phyloP scores from a whole-genome alignment of 2,888 invertebrate species.

The Meloe dianella region DNA sequence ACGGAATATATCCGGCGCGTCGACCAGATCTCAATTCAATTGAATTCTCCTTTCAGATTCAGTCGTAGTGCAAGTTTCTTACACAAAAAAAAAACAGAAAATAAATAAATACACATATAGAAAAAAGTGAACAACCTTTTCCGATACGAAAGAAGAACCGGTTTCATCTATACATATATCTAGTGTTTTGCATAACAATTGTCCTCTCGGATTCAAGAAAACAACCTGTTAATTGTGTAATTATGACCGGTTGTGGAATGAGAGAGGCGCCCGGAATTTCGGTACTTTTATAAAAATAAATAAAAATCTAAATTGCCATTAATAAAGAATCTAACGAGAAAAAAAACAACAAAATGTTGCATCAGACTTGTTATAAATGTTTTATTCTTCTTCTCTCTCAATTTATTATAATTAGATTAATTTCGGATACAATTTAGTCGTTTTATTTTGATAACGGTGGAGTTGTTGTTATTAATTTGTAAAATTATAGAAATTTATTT shows the following conservation, averaged over 20 bases:
- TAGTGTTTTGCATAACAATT: slow-evolving; percentile 59
- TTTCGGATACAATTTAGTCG: neutral
- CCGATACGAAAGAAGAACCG: slow-evolving; percentile 48
- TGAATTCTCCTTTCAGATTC: neutral
- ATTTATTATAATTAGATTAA: neutral
- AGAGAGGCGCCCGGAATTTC: slow-evolving; percentile 9
- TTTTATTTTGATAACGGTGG: neutral
- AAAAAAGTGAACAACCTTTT: slow-evolving; percentile 59
- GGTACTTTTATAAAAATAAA: neutral
- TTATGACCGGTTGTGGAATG: slow-evolving; percentile 40
- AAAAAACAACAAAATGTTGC: slow-evolving; percentile 1
- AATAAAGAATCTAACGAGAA: neutral
- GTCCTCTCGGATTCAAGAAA: slow-evolving; percentile 54
- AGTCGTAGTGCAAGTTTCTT: neutral
- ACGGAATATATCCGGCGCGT: neutral
- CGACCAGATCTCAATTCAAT: neutral
- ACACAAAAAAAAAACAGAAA: neutral
- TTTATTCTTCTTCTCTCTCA: neutral
- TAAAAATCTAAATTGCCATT: neutral
- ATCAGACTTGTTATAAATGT: neutral
- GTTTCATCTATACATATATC: slow-evolving; percentile 39
- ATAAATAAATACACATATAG: neutral
- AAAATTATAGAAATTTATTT: neutral
- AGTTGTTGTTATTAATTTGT: neutral
- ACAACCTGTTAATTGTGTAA: slow-evolving; percentile 60